Percentiles rank a stretch among this genome's conserved stretches.
These are phyloP conservation scores for Anseranas semipalmata DNA, from an alignment of 2,113 vertebrate species.

Conservation along the genomic window DNA sequence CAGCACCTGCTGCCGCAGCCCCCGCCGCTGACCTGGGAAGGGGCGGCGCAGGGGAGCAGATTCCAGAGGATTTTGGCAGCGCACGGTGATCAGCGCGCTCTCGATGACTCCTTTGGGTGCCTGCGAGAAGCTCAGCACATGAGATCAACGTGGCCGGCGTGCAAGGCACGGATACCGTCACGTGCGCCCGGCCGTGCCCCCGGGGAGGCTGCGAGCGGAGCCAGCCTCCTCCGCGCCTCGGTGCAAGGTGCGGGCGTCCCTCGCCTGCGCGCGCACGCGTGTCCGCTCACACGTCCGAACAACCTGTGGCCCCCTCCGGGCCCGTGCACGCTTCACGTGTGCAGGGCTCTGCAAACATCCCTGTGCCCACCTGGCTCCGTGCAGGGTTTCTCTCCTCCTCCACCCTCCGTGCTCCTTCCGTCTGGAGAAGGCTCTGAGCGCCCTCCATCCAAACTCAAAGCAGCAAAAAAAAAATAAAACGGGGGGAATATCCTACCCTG, in stretches of 20 bases:
- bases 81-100: background rate
- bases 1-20: conserved; percentile 69
- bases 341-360: background rate
- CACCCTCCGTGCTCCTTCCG: background rate
- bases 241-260: background rate
- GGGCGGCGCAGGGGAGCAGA: conserved; percentile 56
- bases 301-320: background rate
- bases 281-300: fast-evolving
- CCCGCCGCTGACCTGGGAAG: conserved; percentile 57
- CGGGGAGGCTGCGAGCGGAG: background rate
- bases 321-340: fast-evolving
- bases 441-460: fast-evolving
- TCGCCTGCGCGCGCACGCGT: fast-evolving
- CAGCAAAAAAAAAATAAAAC: too few species aligned
- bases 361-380: fast-evolving
- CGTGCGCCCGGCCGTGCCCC: fast-evolving
- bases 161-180: background rate
- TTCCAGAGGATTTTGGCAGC: conserved; percentile 67
- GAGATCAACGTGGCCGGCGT: conserved; percentile 4
- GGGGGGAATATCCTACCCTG: background rate
- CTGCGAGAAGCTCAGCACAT: conserved; percentile 32
- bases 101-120: conserved; percentile 68
- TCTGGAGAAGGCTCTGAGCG: background rate
- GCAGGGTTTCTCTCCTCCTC: background rate
- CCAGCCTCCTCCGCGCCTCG: fast-evolving